These are phyloP conservation scores for Acanthosoma haemorrhoidale DNA, from an alignment of 2,888 invertebrate species.

Conservation along the genomic window DNA sequence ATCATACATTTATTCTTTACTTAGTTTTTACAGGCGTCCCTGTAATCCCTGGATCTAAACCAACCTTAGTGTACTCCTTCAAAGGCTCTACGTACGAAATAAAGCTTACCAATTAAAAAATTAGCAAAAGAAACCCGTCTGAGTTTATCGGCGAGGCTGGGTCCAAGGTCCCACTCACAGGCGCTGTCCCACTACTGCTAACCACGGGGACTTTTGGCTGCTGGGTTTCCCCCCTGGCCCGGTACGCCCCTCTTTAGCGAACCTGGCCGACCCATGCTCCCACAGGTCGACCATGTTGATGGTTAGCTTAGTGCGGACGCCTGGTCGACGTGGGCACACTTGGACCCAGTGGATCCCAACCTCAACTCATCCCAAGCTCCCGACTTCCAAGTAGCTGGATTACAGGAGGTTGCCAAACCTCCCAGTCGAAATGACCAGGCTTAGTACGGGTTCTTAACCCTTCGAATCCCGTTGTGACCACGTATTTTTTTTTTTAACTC, in stretches of 20 bases:
- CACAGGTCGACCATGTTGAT: constrained; percentile 89
- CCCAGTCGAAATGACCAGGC: constrained; percentile 56
- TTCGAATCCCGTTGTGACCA: background rate
- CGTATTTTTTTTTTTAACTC: background rate
- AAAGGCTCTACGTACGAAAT: too few species aligned
- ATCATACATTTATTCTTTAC: too few species aligned
- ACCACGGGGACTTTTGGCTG: constrained; percentile 99
- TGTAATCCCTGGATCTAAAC: too few species aligned
- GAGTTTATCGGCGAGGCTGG: constrained; percentile 78
- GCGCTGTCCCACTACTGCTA: constrained; percentile 98
- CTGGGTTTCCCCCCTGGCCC: constrained; percentile 99
- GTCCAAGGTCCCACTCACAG: constrained; percentile 86
- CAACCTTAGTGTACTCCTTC: too few species aligned
- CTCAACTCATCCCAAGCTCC: constrained; percentile 88
- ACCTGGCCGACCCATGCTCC: constrained; percentile 83
- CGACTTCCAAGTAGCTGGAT: constrained; percentile 94
- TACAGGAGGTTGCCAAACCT: constrained; percentile 96
- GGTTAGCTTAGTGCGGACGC: constrained; percentile 93
- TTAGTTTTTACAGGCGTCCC: too few species aligned
- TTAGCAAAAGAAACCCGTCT: constrained; percentile 51
- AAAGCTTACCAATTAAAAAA: too few species aligned
- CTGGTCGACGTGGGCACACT: constrained; percentile 75
- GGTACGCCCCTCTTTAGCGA: constrained; percentile 94
- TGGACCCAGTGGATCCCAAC: constrained; percentile 66
- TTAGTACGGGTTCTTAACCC: background rate